phyloP scores from a whole-genome alignment of 2,888 invertebrate species.

The Seira musarum region DNA sequence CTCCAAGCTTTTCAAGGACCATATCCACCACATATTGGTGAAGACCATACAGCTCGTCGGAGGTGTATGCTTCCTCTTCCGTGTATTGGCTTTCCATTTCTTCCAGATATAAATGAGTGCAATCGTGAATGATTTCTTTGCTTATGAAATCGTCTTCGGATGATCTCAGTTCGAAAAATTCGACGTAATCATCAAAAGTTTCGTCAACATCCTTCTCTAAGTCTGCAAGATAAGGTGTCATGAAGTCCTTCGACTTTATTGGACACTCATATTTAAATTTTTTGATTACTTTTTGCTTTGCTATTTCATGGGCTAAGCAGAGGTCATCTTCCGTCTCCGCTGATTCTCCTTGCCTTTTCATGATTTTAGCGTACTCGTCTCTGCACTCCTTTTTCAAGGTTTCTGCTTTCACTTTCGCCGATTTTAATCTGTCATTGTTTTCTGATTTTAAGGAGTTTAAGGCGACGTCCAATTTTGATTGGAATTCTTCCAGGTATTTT shows the following conservation, averaged over 20 bases:
- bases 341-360: background rate
- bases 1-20: conserved; percentile 14
- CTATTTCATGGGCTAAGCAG: background rate
- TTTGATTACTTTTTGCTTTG: background rate
- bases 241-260: no score
- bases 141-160: conserved; percentile 20
- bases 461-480: no score
- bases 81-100: conserved; percentile 53
- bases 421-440: no score
- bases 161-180: conserved; percentile 14
- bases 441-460: no score
- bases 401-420: no score
- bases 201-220: conserved; percentile 20
- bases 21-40: background rate
- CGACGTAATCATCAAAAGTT: conserved; percentile 16
- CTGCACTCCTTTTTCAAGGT: no score
- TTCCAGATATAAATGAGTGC: conserved; percentile 42
- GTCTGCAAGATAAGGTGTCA: background rate
- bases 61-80: conserved; percentile 45
- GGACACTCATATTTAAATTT: background rate
- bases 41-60: conserved; percentile 27
- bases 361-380: background rate
- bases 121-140: conserved; percentile 26
- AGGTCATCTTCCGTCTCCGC: background rate
- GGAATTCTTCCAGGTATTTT: no score